A percentile compares a stretch with the other conserved stretches of the same genome.
These are phyloP conservation scores for Etia nguti DNA, from an alignment of 2,113 vertebrate species.

Conservation along the genomic window DNA sequence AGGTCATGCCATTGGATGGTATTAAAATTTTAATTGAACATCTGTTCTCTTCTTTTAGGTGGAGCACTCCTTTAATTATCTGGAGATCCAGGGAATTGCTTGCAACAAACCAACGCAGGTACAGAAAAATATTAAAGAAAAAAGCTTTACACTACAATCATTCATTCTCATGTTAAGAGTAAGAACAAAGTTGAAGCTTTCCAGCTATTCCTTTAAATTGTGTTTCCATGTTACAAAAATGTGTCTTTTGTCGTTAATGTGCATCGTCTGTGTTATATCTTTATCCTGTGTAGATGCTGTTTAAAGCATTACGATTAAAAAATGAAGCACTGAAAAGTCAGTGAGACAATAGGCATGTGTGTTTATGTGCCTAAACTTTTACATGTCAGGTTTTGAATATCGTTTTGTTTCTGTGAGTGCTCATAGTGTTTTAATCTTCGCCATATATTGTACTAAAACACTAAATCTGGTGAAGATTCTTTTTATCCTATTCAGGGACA, in stretches of 20 bases:
- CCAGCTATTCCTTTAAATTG: neutral
- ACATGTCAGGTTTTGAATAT: neutral
- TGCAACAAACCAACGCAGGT: slow-evolving; percentile 92
- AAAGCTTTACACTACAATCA: neutral
- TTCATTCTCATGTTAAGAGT: neutral
- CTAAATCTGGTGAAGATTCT: neutral
- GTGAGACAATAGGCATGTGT: accelerated
- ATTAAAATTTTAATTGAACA: neutral
- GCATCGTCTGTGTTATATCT: neutral
- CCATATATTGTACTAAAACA: neutral
- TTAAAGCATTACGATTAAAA: neutral
- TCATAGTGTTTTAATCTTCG: neutral
- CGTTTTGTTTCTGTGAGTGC: neutral
- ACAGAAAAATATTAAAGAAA: slow-evolving; percentile 3
- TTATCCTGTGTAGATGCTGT: accelerated
- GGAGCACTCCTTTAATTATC: slow-evolving; percentile 91
- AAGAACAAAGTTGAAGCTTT: neutral
- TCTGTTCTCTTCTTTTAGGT: slow-evolving; percentile 72
- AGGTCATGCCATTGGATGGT: neutral
- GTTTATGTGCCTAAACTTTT: neutral
- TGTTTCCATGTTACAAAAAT: neutral
- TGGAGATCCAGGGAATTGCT: slow-evolving; percentile 93
- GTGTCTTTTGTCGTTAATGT: accelerated
- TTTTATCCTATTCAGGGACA: neutral
- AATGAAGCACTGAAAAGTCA: neutral